These are phyloP conservation scores for Pachyuromys duprasi DNA, from an alignment of 2,797 vertebrate genomes.

Conservation along the genomic window DNA sequence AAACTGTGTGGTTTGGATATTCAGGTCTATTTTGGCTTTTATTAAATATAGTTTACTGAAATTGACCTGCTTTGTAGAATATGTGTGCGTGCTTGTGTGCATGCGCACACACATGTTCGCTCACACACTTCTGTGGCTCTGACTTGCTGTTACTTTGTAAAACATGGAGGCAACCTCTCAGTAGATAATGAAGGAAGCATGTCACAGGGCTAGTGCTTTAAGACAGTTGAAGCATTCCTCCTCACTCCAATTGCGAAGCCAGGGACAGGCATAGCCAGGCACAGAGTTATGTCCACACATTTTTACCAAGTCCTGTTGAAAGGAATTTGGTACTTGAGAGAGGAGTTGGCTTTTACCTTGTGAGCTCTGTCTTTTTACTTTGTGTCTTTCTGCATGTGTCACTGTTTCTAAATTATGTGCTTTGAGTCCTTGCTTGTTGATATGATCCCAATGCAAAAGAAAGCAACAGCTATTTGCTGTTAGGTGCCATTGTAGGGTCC, in stretches of 20 bases:
- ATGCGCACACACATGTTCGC: neutral
- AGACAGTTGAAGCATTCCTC: neutral
- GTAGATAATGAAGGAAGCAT: neutral
- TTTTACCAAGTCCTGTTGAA: neutral
- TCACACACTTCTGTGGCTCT: neutral
- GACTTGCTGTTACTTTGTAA: neutral
- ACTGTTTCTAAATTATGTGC: neutral
- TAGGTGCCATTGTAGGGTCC: too few species aligned
- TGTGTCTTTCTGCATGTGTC: neutral
- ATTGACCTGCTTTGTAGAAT: neutral
- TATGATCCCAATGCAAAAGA: neutral
- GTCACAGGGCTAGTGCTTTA: neutral
- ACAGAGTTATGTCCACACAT: neutral
- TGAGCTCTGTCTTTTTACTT: neutral
- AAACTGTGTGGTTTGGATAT: constrained; percentile 7
- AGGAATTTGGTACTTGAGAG: neutral
- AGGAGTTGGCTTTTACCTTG: constrained; percentile 56
- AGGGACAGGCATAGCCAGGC: neutral
- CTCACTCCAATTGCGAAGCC: neutral
- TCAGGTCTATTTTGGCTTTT: neutral
- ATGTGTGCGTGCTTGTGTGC: too few species aligned
- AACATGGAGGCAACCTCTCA: constrained; percentile 13
- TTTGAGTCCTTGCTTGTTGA: neutral
- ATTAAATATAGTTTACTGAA: neutral
- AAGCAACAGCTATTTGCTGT: neutral